These are phyloP conservation scores for Perca fluviatilis DNA, from an alignment of 2,113 vertebrate genomes.

Conservation along the genomic window DNA sequence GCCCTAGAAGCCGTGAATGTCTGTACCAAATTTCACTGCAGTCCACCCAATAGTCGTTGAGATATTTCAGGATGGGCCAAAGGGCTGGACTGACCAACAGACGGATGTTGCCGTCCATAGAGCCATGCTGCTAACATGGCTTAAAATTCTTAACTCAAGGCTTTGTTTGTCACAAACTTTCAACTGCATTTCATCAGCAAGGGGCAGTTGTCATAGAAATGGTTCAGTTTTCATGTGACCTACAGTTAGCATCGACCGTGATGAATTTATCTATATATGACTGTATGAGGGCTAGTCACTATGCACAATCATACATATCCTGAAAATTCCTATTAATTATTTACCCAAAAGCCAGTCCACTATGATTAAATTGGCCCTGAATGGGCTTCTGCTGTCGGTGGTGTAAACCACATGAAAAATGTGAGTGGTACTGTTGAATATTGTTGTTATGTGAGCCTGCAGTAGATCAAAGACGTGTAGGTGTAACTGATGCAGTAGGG, in stretches of 20 bases:
- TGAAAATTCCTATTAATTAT: background rate
- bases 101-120: background rate
- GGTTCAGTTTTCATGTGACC: background rate
- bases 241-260: background rate
- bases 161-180: background rate
- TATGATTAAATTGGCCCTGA: slow-evolving; percentile 1
- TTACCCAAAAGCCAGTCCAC: background rate
- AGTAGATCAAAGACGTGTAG: slow-evolving; percentile 68
- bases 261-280: background rate
- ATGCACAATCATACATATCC: background rate
- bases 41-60: no score
- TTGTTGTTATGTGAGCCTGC: slow-evolving; percentile 53
- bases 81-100: background rate
- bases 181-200: background rate
- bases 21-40: no score
- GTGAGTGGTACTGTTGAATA: slow-evolving; percentile 33
- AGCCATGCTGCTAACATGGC: background rate
- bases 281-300: background rate
- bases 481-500: slow-evolving; percentile 63
- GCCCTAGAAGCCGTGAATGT: background rate
- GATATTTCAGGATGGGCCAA: background rate
- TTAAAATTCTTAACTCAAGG: background rate
- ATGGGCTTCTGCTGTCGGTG: background rate
- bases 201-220: background rate
- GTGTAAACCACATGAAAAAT: slow-evolving; percentile 23